Base-by-base conservation (phyloP, 1,140 invertebrate species). In the Drosophila rufa region DNA sequence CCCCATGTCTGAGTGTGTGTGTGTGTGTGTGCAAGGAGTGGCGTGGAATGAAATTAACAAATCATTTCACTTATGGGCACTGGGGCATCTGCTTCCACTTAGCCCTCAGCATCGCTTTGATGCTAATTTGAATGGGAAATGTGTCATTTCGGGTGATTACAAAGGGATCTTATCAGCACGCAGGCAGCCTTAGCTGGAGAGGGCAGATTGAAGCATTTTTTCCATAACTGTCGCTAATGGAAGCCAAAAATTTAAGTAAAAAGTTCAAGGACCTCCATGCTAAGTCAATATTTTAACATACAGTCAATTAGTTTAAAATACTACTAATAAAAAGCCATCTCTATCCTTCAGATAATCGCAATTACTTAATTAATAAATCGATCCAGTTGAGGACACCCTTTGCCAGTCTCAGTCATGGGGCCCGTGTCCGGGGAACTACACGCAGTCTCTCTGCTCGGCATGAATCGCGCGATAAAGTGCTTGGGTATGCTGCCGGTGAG, bases 71-170 rank as follows among this genome's bases (percentile, higher is more conserved):
- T 79, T 75, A 60, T 58, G 65, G 45, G 36, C 42, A 53, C 68
- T 46, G 68, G 66, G 70, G 51, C 75, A 73, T 53, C 76, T 73
- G 75, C 77, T 73, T 67, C 60, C 76, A 77, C 62, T 77, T 76
- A 58, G 75, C 71, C 65, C 60, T 68, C 69, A 64, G 64, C 84
- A 75, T 74, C 75, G 71, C 79, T 90, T 90, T 90, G 85, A 85
- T 90, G 85, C 66, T 85, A 90, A 90, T 90, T 90, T 90, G 68
- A 91, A 90, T 90, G 81, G 81, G 74, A 79, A 90, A 80, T 84
- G 81, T 84, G 81, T 70, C 79, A 89, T 90, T 90, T 75, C 61
- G 89, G 75, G 66, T 66, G 67, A 89, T 89, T 85, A 90, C 56
- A 81, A 73, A 22, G 50, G 70, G 22, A 66, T 78, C 78, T 90